Conservation (phyloP, 2,888 invertebrate species). For the Xestobium rufovillosum region DNA sequence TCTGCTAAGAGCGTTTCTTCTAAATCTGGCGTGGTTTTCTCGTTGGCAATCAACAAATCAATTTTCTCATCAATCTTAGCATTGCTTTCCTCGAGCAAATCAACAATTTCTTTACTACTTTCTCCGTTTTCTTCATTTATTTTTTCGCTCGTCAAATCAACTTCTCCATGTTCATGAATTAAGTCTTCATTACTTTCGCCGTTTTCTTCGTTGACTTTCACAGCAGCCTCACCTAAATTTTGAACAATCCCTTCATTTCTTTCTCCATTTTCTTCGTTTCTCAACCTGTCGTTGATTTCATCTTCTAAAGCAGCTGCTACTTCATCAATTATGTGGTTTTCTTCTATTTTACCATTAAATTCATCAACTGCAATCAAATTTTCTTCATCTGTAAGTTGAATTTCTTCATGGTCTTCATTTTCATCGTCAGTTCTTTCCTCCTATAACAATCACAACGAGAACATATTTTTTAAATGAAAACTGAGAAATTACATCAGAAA, state of each 20-base stretch:
- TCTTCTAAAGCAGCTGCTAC: too few relatives aligned
- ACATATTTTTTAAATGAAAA: neutral
- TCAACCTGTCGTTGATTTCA: too few relatives aligned
- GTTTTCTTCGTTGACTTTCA: too few relatives aligned
- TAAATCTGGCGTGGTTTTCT: neutral
- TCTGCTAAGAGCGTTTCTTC: too few relatives aligned
- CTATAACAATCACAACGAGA: neutral
- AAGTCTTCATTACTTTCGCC: neutral
- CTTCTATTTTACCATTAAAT: too few relatives aligned
- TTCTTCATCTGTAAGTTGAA: too few relatives aligned
- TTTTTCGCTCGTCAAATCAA: neutral
- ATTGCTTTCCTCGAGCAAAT: too few relatives aligned
- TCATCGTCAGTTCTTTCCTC: neutral
- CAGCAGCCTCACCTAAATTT: too few relatives aligned
- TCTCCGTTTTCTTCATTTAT: slow-evolving; percentile 1
- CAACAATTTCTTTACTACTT: neutral
- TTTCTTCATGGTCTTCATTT: slow-evolving; percentile 1
- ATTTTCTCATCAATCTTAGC: neutral
- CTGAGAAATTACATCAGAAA: slow-evolving; percentile 29
- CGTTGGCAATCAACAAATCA: neutral
- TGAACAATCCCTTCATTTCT: too few relatives aligned
- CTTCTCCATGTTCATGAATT: neutral
- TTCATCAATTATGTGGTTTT: too few relatives aligned
- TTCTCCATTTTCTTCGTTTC: too few relatives aligned
- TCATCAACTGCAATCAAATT: too few relatives aligned